Evolutionary conservation across 2,797 vertebrate species (phyloP), one percentile per base, ranked within the genome.

Genomic region (Luscinia luscinia): DNA sequence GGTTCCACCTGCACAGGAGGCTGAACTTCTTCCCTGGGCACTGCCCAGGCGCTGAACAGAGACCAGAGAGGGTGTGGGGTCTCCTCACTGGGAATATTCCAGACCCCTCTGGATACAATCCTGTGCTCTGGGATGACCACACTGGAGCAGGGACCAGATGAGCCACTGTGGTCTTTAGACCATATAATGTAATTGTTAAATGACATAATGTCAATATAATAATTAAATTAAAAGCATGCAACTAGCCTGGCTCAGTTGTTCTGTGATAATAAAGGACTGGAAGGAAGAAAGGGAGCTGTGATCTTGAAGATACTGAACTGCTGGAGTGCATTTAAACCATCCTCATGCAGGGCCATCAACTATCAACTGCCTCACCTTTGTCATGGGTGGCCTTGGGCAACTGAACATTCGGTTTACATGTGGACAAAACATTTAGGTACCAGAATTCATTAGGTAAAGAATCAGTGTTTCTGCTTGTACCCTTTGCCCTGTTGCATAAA

Each of bases 301-400:
- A 4, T 74, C 22, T 49, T 54, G 23, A 58, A 78, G 49, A 27
- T 41, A 1, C 41, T 70, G 57, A 46, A 18, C 32, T 82, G 14
- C 34, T 78, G 58, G 49, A 66, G 4, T 55, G 8, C 11, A 1
- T 86, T 91, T 62, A 67, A 92, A 15, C 18, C 13, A n/a, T 40
- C 28, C 17, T 78, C 8, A 4, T 24, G 27, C 15, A 79, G 36
- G 20, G 8, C 27, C 12, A 8, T 51, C 49, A 43, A 55, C 22
- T 36, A 32, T 11, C 27, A 28, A 3, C 23, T 84, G 18, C 48
- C 17, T 88, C 77, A 51, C 20, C 30, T 81, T 67, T 70, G 62
- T n/a, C 15, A 2, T 34, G 12, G 13, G 6, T 66, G 38, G 16
- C 34, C 24, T 9, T 40, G 36, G 58, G 41, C 0, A 0, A 28